Evolutionary conservation across 1,140 invertebrate species (phyloP), one percentile per base, ranked within the genome.

Genomic region (Panagrolaimus sp.): DNA sequence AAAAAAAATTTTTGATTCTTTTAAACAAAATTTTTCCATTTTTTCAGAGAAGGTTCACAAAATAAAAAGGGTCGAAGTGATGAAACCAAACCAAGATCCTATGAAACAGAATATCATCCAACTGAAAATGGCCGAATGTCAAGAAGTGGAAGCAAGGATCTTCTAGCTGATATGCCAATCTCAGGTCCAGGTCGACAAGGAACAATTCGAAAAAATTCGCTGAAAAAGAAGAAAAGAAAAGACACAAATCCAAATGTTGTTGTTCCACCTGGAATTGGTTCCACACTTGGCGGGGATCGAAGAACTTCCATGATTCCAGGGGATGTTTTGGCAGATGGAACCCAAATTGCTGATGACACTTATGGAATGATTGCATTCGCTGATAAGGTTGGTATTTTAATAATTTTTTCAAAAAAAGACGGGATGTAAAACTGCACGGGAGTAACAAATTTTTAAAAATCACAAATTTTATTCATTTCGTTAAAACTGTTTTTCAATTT

Each of bases 181-280:
- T 73, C 76, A 43, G 80, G 80, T 21, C 80, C 80, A 5, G 80
- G 80, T 14, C 55, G 80, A 43, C 73, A 81, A 32, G 32, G 32
- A 38, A 73, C 72, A 15, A 65, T 83, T 14, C 63, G 69, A 12
- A 48, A 72, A 38, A 63, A 71, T 21, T 73, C 78, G 12, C 67
- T 69, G 6, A 69, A 71, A 38, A 80, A 80, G 55, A 76, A 78
- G 28, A 76, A 75, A 65, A 68, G 78, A 58, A 67, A 64, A 14
- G 85, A 88, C 24, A 85, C 88, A 14, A 87, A 92, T 21, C 94
- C 91, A 91, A 89, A 94, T 76, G 91, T 93, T 81, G 93, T 94
- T 58, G 90, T 91, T 79, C 87, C 90, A 91, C 1, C 92, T 93
- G 77, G 90, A 90, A 74, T 86, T 89, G 63, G 84, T 93, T 0